Base-by-base conservation (phyloP, 2,888 invertebrate species). In the Zeuzera pyrina region DNA sequence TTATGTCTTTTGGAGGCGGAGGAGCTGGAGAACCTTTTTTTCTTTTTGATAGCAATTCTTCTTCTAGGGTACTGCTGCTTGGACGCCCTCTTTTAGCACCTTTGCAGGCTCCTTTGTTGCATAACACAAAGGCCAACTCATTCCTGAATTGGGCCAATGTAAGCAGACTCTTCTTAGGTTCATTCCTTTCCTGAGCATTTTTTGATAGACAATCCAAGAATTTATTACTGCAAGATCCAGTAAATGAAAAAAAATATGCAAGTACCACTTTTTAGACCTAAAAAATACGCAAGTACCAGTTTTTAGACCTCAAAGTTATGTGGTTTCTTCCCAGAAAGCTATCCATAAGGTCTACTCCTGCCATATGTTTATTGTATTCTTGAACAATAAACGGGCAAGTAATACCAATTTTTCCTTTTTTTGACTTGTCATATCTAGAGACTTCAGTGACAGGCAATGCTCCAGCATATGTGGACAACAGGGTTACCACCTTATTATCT, bases 321-420 rank as follows among this genome's bases (percentile, higher is more conserved):
- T 46, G 44, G 42, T 55, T 43, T 45, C 54, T 50, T 31, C 54
- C 54, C 38, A 57, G 42, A 50, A 49, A 54, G 31, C 50, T 55
- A 44, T 65, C 57, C 47, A 55, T 47, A 27, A 60, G 49, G 28
- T 63, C 61, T 19, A 58, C 59, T 39, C 56, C 58, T 28, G 55
- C 59, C 61, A 62, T 64, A 35, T 61, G 57, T 34, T 45, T 49
- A 49, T 61, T 62, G 38, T 65, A 63, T 11, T 55, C 47, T 43
- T 50, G 43, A 33, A 60, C 42, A 43, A 59, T 50, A 40, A 49
- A 43, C 31, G 62, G 61, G 43, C 58, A 63, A 42, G 49, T 37
- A 42, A 65, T 53, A 41, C 52, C 34, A 45, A 49, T 48, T 44
- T 44, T 54, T 41, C 15, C 39, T 45, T 59, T 58, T 47, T 16